Percentiles rank a stretch among this genome's conserved stretches.
phyloP scores from a whole-genome alignment of 2,797 vertebrate species.

The Esox lucius region DNA sequence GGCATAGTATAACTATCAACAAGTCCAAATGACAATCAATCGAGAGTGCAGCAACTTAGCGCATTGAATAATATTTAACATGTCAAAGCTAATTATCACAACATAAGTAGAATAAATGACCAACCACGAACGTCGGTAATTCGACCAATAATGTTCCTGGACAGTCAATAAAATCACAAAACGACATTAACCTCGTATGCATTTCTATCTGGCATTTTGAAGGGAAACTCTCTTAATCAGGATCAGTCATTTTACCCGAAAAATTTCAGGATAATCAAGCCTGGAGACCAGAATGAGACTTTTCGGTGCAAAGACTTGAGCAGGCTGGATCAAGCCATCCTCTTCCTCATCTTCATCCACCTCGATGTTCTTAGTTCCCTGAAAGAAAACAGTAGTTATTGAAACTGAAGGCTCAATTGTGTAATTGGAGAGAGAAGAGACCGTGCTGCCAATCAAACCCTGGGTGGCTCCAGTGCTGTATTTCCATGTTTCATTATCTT shows the following conservation, averaged over 20 bases:
- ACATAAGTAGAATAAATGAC: background rate
- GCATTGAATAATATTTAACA: background rate
- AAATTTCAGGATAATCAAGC: conserved; percentile 97
- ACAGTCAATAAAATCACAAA: background rate
- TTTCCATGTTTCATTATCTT: too few relatives aligned
- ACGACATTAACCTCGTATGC: background rate
- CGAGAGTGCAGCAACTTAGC: background rate
- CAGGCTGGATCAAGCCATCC: conserved; percentile 91
- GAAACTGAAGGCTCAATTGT: conserved; percentile 44
- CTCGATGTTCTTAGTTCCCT: conserved; percentile 88
- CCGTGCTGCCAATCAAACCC: too few relatives aligned
- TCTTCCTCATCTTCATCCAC: conserved; percentile 75
- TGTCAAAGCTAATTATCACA: background rate
- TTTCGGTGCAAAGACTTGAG: conserved; percentile 97
- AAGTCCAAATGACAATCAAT: background rate
- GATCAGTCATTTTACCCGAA: conserved; percentile 83
- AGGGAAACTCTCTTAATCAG: conserved; percentile 37
- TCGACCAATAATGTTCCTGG: background rate
- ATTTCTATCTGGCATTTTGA: conserved; percentile 17
- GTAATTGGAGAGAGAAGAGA: conserved; percentile 3
- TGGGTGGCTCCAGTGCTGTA: background rate
- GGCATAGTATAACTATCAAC: background rate
- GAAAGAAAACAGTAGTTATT: conserved; percentile 61
- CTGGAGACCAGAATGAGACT: conserved; percentile 96
- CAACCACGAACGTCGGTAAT: background rate